A percentile compares a stretch with the other conserved stretches of the same genome.
phyloP scores from a whole-genome alignment of 2,888 invertebrate genomes.

The Mechanitis messenoides region DNA sequence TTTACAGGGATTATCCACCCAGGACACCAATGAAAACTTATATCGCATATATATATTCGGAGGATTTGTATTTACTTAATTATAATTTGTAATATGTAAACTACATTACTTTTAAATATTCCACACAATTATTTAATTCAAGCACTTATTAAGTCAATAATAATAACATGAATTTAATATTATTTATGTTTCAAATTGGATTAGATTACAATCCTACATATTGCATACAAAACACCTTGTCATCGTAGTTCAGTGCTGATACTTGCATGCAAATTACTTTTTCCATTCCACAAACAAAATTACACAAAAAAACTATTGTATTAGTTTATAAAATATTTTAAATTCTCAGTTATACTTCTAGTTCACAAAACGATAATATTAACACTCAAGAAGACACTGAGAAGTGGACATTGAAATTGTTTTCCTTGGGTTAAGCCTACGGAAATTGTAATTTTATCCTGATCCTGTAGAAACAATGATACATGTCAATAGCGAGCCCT shows the following conservation, averaged over 20 bases:
- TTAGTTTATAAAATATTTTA: too few species aligned
- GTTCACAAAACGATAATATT: background rate
- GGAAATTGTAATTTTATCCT: background rate
- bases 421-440: slow-evolving; percentile 1
- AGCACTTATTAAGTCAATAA: background rate
- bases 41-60: slow-evolving; percentile 31
- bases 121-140: slow-evolving; percentile 7
- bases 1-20: slow-evolving; percentile 59
- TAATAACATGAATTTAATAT: too few species aligned
- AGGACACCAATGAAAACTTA: slow-evolving; percentile 37
- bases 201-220: too few species aligned
- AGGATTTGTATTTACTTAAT: slow-evolving; percentile 27
- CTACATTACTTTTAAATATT: background rate
- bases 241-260: too few species aligned
- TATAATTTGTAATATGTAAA: slow-evolving; percentile 10
- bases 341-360: background rate
- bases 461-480: background rate
- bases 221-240: too few species aligned
- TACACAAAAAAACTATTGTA: too few species aligned
- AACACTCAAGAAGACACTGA: background rate
- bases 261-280: too few species aligned
- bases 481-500: background rate
- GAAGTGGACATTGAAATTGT: background rate
- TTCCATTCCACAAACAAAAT: too few species aligned
- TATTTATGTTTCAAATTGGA: too few species aligned